Conservation (phyloP, 2,113 vertebrate genomes). For the Ciconia stormi region DNA sequence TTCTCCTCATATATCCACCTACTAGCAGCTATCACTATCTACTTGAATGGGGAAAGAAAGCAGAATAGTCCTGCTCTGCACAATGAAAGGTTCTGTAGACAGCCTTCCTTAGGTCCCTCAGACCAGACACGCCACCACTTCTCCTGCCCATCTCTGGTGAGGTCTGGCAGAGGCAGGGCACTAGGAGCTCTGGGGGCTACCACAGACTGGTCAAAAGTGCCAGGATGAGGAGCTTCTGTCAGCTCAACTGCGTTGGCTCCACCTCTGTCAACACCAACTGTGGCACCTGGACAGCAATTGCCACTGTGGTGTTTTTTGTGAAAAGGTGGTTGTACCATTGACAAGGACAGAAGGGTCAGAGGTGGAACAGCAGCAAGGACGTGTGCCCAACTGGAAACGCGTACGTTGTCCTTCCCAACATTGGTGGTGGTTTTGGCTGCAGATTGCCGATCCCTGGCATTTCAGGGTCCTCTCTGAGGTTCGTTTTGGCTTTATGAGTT, state of each 20-base stretch:
- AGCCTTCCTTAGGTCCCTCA: neutral
- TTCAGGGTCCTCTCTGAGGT: slow-evolving; percentile 66
- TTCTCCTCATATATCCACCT: neutral
- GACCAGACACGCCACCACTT: neutral
- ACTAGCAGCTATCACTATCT: neutral
- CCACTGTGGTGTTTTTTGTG: neutral
- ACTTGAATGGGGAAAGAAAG: neutral
- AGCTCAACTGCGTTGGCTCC: neutral
- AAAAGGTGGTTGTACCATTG: neutral
- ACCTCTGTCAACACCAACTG: neutral
- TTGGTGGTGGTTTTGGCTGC: slow-evolving; percentile 42
- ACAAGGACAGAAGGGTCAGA: neutral
- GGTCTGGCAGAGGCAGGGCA: neutral
- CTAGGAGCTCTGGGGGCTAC: neutral
- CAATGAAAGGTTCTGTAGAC: neutral
- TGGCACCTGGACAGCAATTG: neutral
- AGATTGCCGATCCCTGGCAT: neutral
- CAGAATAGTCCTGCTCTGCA: neutral
- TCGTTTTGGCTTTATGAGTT: slow-evolving; percentile 66
- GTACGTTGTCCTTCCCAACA: slow-evolving; percentile 24
- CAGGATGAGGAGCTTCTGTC: neutral
- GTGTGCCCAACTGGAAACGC: slow-evolving; percentile 39
- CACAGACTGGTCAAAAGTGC: too few species aligned
- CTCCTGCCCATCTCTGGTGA: neutral
- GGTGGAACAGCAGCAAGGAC: slow-evolving; percentile 13